A percentile compares a stretch with the other conserved stretches of the same genome.
Conservation (phyloP, 1,140 invertebrate genomes). For the Euura saliciscinereae region DNA sequence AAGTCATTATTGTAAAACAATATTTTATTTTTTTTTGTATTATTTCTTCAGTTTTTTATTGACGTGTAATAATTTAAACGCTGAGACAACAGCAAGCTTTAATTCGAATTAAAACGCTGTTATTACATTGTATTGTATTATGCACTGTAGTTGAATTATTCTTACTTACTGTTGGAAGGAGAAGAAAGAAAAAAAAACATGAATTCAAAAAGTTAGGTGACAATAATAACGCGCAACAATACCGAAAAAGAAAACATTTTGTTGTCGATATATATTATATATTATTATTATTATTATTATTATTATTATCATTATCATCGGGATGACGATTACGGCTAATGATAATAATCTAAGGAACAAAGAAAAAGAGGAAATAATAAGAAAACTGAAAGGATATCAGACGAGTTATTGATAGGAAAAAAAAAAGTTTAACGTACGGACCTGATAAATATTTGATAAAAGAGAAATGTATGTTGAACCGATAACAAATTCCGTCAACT, state of each 20-base stretch:
- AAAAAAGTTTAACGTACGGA: not conserved
- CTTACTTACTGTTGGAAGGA: not conserved
- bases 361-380: not conserved
- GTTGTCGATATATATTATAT: not conserved
- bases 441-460: too few relatives aligned
- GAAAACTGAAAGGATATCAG: not conserved
- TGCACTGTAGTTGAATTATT: not conserved
- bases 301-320: not conserved
- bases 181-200: too few relatives aligned
- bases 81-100: not conserved
- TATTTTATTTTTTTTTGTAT: not conserved
- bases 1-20: not conserved
- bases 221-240: slow-evolving; percentile 5
- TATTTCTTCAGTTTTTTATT: not conserved
- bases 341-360: not conserved
- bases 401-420: not conserved
- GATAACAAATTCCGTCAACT: not conserved
- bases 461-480: not conserved
- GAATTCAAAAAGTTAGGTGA: not conserved
- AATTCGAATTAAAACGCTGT: not conserved
- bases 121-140: not conserved
- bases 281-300: not conserved
- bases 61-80: not conserved
- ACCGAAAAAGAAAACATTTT: not conserved
- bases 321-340: not conserved